These are phyloP conservation scores for Origma solitaria DNA, from an alignment of 2,113 vertebrate genomes.

Conservation along the genomic window DNA sequence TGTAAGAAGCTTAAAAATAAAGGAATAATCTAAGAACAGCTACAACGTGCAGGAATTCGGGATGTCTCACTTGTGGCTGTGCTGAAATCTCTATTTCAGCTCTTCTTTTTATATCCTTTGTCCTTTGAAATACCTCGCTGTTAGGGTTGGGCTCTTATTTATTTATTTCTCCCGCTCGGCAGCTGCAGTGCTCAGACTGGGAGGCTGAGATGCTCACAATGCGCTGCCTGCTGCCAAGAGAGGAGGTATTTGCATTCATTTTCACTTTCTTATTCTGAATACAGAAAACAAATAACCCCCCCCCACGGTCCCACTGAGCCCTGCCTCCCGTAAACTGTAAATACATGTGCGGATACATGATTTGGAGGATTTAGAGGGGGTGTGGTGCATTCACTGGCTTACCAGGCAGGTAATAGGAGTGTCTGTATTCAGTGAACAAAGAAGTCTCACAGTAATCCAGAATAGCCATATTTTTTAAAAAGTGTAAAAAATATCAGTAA, in stretches of 20 bases:
- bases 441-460: not conserved
- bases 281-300: not conserved
- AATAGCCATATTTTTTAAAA: not conserved
- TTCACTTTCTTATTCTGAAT: slow-evolving; percentile 41
- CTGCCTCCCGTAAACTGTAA: not conserved
- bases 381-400: not conserved
- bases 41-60: not conserved
- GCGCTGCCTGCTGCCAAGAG: slow-evolving; percentile 49
- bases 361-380: not conserved
- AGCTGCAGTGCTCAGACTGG: slow-evolving; percentile 28
- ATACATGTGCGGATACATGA: not conserved
- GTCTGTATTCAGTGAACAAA: not conserved
- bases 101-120: slow-evolving; percentile 36
- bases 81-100: not conserved
- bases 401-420: not conserved
- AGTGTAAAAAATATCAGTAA: not conserved
- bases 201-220: slow-evolving; percentile 49
- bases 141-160: slow-evolving; percentile 28
- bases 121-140: slow-evolving; percentile 26
- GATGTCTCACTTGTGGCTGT: not conserved
- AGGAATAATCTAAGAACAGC: not conserved
- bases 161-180: slow-evolving; percentile 21
- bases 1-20: not conserved
- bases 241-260: slow-evolving; percentile 51
- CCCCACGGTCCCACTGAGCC: not conserved